phyloP scores from a whole-genome alignment of 2,797 vertebrate genomes.

The Luscinia luscinia region DNA sequence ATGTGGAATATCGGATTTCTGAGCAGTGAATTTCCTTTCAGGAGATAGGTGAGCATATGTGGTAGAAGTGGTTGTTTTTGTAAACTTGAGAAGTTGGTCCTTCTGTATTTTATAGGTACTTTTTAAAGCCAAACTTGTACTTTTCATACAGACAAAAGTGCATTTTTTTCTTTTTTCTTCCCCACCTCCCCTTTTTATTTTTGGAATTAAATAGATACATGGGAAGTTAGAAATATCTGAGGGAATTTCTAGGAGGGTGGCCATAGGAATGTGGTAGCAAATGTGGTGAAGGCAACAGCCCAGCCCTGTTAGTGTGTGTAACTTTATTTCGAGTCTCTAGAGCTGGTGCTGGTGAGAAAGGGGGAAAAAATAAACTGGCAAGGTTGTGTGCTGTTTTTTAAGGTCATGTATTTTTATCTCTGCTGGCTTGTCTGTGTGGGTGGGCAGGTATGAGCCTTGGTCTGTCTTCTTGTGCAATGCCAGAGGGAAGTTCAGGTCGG shows the following conservation, averaged over 20 bases:
- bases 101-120: neutral
- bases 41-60: conserved; percentile 31
- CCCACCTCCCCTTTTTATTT: fast-evolving
- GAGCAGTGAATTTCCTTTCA: conserved; percentile 41
- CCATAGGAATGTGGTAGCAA: neutral
- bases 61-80: conserved; percentile 9
- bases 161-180: neutral
- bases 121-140: neutral
- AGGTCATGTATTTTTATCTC: conserved; percentile 69
- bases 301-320: neutral
- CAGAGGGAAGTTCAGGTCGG: conserved; percentile 53
- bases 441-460: neutral
- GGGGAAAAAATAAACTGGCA: neutral
- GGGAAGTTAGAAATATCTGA: neutral
- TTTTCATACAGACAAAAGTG: neutral
- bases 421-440: conserved; percentile 22
- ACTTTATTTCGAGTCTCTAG: neutral
- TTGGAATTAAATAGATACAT: neutral
- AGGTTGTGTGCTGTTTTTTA: conserved; percentile 60
- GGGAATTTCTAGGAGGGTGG: neutral
- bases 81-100: neutral
- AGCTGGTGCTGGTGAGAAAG: neutral
- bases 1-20: conserved; percentile 21
- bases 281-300: neutral
- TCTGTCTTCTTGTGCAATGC: neutral